Conservation (phyloP, 2,888 invertebrate genomes). For the Morinoia aosen region DNA sequence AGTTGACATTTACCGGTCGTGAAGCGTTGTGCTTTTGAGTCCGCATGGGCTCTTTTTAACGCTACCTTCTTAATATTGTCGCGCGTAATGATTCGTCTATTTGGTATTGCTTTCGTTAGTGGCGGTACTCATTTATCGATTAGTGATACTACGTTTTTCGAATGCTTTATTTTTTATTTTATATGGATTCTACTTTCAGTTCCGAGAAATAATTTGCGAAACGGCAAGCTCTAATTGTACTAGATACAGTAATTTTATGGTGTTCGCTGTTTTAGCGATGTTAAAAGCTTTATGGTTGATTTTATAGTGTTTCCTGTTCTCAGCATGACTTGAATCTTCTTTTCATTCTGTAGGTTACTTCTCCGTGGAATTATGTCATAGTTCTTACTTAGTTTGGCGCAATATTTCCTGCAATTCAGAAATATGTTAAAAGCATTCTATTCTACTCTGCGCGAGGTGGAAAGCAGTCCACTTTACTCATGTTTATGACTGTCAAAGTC, state of each 20-base stretch:
- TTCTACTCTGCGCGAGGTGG: background rate
- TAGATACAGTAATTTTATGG: no score
- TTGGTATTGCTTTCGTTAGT: no score
- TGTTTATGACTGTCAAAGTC: background rate
- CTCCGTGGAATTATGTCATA: background rate
- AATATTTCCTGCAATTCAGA: background rate
- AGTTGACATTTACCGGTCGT: slow-evolving; percentile 18
- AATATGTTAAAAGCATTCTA: background rate
- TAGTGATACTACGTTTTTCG: no score
- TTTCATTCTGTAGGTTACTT: background rate
- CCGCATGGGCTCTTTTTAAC: background rate
- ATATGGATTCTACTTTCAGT: background rate
- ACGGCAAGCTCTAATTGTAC: background rate
- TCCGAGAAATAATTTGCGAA: background rate
- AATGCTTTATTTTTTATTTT: background rate
- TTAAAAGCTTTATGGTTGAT: background rate
- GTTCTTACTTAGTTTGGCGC: background rate
- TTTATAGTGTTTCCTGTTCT: background rate
- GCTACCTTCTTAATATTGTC: background rate
- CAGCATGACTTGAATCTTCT: background rate
- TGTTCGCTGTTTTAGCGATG: background rate
- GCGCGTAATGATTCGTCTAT: background rate
- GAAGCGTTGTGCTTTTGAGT: background rate
- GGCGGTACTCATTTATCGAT: no score
- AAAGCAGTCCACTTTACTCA: background rate